Percentiles rank a stretch among this genome's conserved stretches.
These are phyloP conservation scores for Odiellus spinosus DNA, from an alignment of 2,888 invertebrate genomes.

Conservation along the genomic window DNA sequence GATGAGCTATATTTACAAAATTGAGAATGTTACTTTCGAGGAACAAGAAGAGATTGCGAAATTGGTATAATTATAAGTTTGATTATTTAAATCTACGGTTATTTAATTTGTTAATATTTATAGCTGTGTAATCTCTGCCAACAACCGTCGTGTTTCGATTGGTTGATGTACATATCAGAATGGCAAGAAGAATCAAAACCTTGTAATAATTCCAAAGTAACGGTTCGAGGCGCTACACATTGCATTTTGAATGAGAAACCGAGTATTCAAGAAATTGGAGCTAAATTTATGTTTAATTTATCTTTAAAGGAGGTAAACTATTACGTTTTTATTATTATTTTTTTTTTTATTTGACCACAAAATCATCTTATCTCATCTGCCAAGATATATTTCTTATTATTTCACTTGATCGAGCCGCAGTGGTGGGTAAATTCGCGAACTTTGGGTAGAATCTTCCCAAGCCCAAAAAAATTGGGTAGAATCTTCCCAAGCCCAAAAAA, in stretches of 20 bases:
- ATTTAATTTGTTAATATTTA: background rate
- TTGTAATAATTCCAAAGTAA: slow-evolving; percentile 73
- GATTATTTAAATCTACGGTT: too few species aligned
- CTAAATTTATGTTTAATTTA: slow-evolving; percentile 74
- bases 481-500: too few species aligned
- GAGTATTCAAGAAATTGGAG: slow-evolving; percentile 56
- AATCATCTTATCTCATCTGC: too few species aligned
- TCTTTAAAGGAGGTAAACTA: slow-evolving; percentile 71
- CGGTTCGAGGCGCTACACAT: slow-evolving; percentile 63
- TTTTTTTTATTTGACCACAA: too few species aligned
- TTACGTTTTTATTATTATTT: too few species aligned
- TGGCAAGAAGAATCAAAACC: slow-evolving; percentile 49
- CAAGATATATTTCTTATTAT: too few species aligned
- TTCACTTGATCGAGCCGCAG: too few species aligned
- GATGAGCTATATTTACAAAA: slow-evolving; percentile 67
- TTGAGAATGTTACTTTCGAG: slow-evolving; percentile 52
- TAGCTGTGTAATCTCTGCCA: slow-evolving; percentile 82
- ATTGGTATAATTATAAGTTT: slow-evolving; percentile 43
- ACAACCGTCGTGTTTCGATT: slow-evolving; percentile 72
- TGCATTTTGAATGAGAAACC: slow-evolving; percentile 53
- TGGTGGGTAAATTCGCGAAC: too few species aligned
- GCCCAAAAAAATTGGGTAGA: too few species aligned
- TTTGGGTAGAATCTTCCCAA: too few species aligned
- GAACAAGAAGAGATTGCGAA: slow-evolving; percentile 65
- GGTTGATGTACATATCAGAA: slow-evolving; percentile 84